phyloP scores from a whole-genome alignment of 2,888 invertebrate genomes.

The Pristionchus japonicus region DNA sequence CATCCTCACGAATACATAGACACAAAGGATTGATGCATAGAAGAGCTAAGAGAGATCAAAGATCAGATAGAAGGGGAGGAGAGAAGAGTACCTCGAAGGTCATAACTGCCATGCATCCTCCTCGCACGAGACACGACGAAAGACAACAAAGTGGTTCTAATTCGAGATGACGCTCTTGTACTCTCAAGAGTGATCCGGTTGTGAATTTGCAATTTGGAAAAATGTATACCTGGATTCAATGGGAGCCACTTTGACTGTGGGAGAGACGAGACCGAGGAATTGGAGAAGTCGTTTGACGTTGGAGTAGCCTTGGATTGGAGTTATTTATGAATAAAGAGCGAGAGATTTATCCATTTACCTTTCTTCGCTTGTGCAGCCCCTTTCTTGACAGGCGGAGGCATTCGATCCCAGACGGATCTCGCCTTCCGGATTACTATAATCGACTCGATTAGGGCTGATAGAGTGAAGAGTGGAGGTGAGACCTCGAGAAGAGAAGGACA shows the following conservation, averaged over 20 bases:
- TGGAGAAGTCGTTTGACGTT: not conserved
- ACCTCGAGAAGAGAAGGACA: slow-evolving; percentile 1
- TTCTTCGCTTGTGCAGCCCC: not conserved
- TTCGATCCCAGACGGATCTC: slow-evolving; percentile 31
- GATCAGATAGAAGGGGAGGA: not conserved
- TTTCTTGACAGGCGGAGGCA: slow-evolving; percentile 37
- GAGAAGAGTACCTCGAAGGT: slow-evolving; percentile 58
- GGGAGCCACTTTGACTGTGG: slow-evolving; percentile 26
- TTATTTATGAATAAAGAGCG: not conserved
- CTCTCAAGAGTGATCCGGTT: slow-evolving; percentile 58
- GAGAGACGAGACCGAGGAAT: slow-evolving; percentile 24
- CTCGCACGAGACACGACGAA: slow-evolving; percentile 72
- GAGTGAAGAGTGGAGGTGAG: not conserved
- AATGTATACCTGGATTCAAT: slow-evolving; percentile 6
- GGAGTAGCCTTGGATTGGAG: not conserved
- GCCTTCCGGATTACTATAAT: slow-evolving; percentile 17
- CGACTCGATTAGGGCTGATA: not conserved
- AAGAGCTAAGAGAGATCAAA: slow-evolving; percentile 42
- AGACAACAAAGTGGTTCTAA: slow-evolving; percentile 72
- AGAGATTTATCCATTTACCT: not conserved
- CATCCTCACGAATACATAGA: slow-evolving; percentile 43
- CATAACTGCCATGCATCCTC: slow-evolving; percentile 70
- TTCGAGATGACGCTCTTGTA: slow-evolving; percentile 70
- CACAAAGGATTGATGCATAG: slow-evolving; percentile 32
- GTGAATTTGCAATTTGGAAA: not conserved